These are phyloP conservation scores for Calidris pugnax DNA, from an alignment of 2,113 vertebrate species.

Conservation along the genomic window DNA sequence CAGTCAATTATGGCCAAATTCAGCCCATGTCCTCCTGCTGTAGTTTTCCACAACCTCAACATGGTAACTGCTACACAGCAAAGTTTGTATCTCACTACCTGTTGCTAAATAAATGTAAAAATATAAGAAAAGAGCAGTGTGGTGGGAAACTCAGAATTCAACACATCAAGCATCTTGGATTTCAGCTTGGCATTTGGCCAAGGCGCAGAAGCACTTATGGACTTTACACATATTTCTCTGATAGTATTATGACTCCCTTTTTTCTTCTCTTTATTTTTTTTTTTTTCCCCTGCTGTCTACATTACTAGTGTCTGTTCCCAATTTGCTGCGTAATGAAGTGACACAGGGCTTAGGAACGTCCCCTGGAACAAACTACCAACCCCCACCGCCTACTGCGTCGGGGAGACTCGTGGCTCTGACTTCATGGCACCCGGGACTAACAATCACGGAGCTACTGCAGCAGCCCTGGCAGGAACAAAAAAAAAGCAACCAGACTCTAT, in stretches of 20 bases:
- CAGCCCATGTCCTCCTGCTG: background rate
- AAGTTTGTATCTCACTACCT: background rate
- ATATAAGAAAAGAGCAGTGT: background rate
- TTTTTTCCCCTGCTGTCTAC: background rate
- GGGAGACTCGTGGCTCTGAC: background rate
- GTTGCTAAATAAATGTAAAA: constrained; percentile 48
- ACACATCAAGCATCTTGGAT: background rate
- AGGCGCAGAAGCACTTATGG: background rate
- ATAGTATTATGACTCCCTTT: background rate
- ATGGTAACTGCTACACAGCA: background rate
- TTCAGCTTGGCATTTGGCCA: background rate
- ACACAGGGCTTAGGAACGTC: background rate
- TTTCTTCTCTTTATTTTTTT: background rate
- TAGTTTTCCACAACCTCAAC: constrained; percentile 33
- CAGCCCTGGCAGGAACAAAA: background rate
- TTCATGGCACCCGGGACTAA: background rate
- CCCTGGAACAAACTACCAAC: background rate
- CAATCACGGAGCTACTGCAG: background rate
- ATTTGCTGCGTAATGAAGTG: background rate
- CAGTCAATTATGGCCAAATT: constrained; percentile 9
- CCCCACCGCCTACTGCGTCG: background rate
- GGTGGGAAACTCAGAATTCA: constrained; percentile 40
- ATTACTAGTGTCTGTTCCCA: background rate
- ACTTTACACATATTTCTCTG: background rate
- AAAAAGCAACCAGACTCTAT: background rate